phyloP scores from a whole-genome alignment of 2,113 vertebrate species.

The Aphyosemion australe region DNA sequence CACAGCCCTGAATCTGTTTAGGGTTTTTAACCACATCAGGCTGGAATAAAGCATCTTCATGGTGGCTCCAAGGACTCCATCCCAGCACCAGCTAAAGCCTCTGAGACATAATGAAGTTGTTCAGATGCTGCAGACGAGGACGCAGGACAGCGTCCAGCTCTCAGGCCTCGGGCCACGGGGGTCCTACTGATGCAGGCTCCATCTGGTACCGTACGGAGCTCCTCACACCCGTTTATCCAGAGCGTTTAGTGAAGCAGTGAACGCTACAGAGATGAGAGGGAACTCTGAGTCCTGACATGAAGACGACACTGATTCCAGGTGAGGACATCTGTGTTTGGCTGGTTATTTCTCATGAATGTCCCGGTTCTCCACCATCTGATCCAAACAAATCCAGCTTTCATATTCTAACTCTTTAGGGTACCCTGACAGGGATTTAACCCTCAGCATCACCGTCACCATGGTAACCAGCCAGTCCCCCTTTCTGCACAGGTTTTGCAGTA shows the following conservation, averaged over 20 bases:
- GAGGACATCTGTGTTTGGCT: neutral
- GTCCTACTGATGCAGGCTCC: conserved; percentile 33
- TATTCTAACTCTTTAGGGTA: too few relatives aligned
- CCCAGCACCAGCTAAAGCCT: too few relatives aligned
- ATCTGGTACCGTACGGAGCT: conserved; percentile 51
- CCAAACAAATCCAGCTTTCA: too few relatives aligned
- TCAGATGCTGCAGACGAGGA: conserved; percentile 42
- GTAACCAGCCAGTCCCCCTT: too few relatives aligned
- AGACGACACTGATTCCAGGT: neutral
- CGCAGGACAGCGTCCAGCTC: conserved; percentile 37
- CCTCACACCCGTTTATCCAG: conserved; percentile 44
- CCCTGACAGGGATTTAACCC: too few relatives aligned
- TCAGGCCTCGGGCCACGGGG: conserved; percentile 44
- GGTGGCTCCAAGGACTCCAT: neutral
- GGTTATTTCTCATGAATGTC: neutral
- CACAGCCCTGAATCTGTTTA: too few relatives aligned
- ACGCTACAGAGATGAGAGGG: too few relatives aligned
- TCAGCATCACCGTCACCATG: too few relatives aligned
- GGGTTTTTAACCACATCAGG: too few relatives aligned
- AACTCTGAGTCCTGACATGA: too few relatives aligned
- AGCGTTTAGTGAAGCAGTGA: conserved; percentile 6
- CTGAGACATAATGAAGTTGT: conserved; percentile 56
- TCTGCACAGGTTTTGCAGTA: too few relatives aligned
- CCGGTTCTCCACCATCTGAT: neutral
- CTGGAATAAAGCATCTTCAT: conserved; percentile 17